Evolutionary conservation across 2,888 invertebrate genomes (phyloP), one percentile per base, ranked within the genome.

Genomic region (Macaria liturata): DNA sequence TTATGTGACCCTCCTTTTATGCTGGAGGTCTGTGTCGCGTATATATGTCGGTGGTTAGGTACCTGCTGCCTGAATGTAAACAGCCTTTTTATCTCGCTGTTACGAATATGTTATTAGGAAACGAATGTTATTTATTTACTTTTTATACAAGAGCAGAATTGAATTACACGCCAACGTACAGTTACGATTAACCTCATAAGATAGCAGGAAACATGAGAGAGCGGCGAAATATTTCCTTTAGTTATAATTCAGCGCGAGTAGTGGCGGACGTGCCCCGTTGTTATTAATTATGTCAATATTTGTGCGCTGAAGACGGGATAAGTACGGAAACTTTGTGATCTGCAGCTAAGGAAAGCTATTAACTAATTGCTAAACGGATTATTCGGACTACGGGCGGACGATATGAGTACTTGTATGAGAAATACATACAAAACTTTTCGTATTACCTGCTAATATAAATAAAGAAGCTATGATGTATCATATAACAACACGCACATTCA

Each of bases 261-360:
- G 75, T 67, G 67, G 70, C 74, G 77, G 70, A 81, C 84, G 84
- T 83, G 84, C 80, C 73, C 78, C 69, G 80, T 79, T 80, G 72
- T 78, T 84, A 84, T 84, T 86, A 85, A 84, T 86, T 83, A 83
- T 80, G 81, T 83, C 83, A 85, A 86, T 86, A 82, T 86, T 86
- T 82, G 82, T 80, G 78, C 76, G 80, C 79, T 70, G 74, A 80
- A 83, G 79, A 81, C 74, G 78, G 67, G 81, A 80, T 82, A 81
- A 81, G 77, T 69, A 75, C 66, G 71, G 71, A 71, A 84, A 85
- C 75, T 83, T 83, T 67, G 69, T 77, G 83, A 80, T 78, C 71
- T 78, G 68, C 67, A 76, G 71, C 69, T 64, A 74, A 72, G 66
- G 75, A 78, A 71, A 71, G 68, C 72, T 71, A 72, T 74, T 79